Percentiles rank a stretch among this genome's conserved stretches.
Evolutionary conservation across 2,113 vertebrate genomes (phyloP).

Genomic region (Galemys pyrenaicus): DNA sequence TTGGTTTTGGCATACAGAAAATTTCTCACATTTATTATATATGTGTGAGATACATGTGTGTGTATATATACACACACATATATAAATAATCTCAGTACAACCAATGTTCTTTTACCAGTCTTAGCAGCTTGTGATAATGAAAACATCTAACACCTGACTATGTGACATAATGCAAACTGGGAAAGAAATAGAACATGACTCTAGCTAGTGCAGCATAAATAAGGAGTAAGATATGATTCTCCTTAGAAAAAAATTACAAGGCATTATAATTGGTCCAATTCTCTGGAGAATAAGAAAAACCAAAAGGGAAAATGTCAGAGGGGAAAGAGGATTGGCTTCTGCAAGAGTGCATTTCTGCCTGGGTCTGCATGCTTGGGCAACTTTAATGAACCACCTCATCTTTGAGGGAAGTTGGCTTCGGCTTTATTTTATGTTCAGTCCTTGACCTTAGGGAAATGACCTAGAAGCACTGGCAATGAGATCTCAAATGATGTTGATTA

Average conservation of each 20-base stretch:
- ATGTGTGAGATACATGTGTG: neutral
- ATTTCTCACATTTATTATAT: neutral
- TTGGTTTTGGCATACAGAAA: conserved; percentile 12
- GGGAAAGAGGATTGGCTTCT: neutral
- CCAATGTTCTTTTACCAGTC: conserved; percentile 36
- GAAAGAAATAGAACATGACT: neutral
- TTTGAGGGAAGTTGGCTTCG: neutral
- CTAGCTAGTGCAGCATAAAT: neutral
- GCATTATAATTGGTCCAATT: conserved; percentile 24
- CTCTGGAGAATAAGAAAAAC: neutral
- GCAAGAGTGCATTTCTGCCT: neutral
- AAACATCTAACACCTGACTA: conserved; percentile 31
- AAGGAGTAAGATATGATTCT: conserved; percentile 16
- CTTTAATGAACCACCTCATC: conserved; percentile 47
- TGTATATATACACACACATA: neutral
- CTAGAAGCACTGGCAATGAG: conserved; percentile 55
- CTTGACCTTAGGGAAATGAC: conserved; percentile 64
- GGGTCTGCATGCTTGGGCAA: conserved; percentile 32
- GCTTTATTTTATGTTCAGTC: conserved; percentile 49
- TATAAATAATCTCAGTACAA: neutral
- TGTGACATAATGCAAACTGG: neutral
- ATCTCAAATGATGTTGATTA: conserved; percentile 44
- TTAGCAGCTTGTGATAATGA: conserved; percentile 20
- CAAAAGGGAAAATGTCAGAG: neutral
- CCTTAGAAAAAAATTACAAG: conserved; percentile 6